Evolutionary conservation across 2,113 vertebrate species (phyloP), one percentile per base, ranked within the genome.

Genomic region (Origma solitaria): DNA sequence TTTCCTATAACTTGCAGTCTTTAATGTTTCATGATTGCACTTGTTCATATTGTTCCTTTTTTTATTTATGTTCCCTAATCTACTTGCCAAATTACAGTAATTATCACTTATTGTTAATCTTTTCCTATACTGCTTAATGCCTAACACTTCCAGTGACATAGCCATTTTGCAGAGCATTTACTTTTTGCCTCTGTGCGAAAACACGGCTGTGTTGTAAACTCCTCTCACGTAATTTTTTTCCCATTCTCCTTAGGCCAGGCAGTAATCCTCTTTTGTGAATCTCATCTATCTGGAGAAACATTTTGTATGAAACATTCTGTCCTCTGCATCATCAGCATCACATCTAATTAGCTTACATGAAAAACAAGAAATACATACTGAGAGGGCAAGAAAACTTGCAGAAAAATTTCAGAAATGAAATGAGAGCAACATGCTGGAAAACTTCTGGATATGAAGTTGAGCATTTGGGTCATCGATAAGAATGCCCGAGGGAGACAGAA

Each of bases 391-490:
- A 95, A 88, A 92, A 50, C 58, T 70, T 51, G 79, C 42, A 80
- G n/a, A 88, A 93, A 82, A 65, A 38, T 3, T 25, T 90, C 54
- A 86, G 58, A 96, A 90, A 83, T 22, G 0, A 90, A 94, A 86
- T 66, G 76, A 77, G 50, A 86, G 76, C 82, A 93, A 92, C 88
- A 56, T 44, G 68, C 68, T 81, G 82, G 72, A 94, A 95, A 95
- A 88, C 82, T 65, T 94, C 58, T 86, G 82, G 86, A 83, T 72
- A 61, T 66, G 80, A 94, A 93, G 79, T 73, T 78, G 56, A 95
- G 64, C 60, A 93, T 94, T 86, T 92, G 72, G 92, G 92, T 93
- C 94, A 97, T 73, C 1, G 24, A 88, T 90, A 93, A 94, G 51
- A 95, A 92, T 60, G 92, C 86, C 82, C 0, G 4, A 83, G 91